Evolutionary conservation across 2,113 vertebrate genomes (phyloP), one percentile per base, ranked within the genome.

Genomic region (Anser cygnoides): DNA sequence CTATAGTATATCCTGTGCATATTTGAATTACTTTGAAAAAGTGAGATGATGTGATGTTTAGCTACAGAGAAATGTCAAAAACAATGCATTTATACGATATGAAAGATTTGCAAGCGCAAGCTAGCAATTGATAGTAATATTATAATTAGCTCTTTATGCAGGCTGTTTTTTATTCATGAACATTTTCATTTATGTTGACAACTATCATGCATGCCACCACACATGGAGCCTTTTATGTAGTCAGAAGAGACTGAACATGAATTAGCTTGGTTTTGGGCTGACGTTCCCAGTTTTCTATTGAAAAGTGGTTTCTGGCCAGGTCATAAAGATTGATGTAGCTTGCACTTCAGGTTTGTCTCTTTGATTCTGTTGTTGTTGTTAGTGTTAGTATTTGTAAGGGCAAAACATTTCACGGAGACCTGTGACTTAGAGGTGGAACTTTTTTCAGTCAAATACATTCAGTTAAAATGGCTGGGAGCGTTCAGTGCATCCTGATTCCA

Each of bases 101-200:
- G 83, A 89, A 96, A 93, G 90, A 96, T 96, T 93, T 94, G 84
- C 80, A 96, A 95, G 92, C 2, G 1, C 74, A 91, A 96, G 95
- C 92, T 91, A 94, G 92, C 95, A 95, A 89, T 92, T 97, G 95
- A 97, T 96, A 97, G 80, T 92, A 95, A 97, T 97, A 97, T 96
- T 96, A 76, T 97, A 97, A 97, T 97, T 97, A 97, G 92, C 93
- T 96, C 95, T 96, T 96, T 96, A 68, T 95, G 87, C 88, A 93
- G 89, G 86, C 86, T 95, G 88, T 18, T 95, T 97, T 96, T 93
- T 96, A 97, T 96, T 96, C 95, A 97, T 96, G 95, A 97, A 95
- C 92, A 95, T 96, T 96, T 96, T 96, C 95, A 90, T 96, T 96
- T 97, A 96, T 91, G 95, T 96, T 97, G 95, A 96, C 96, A 96